These are phyloP conservation scores for Willowsia nigromaculata DNA, from an alignment of 2,888 invertebrate genomes.

Conservation along the genomic window DNA sequence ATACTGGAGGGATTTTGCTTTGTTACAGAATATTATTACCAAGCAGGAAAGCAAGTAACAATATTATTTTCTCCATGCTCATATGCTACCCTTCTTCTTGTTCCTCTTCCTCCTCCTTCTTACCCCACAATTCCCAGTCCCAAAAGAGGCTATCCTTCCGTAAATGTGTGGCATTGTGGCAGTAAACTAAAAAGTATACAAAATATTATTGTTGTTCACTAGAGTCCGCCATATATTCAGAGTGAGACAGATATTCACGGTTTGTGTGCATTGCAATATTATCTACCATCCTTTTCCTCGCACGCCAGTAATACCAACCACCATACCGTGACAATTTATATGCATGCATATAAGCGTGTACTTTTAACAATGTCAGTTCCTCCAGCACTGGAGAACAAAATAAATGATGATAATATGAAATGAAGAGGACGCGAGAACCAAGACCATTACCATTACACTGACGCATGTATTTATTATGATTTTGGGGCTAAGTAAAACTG, in stretches of 20 bases:
- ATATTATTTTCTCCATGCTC: conserved; percentile 42
- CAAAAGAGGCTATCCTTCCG: background rate
- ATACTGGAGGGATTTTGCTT: background rate
- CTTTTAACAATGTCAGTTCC: background rate
- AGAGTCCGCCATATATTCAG: background rate
- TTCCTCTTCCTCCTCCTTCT: conserved; percentile 6
- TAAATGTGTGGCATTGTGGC: conserved; percentile 46
- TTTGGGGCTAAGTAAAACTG: conserved; percentile 32
- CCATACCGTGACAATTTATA: background rate
- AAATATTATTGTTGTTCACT: background rate
- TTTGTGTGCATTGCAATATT: background rate
- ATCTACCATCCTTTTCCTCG: background rate
- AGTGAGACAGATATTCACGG: background rate
- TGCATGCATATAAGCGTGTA: background rate
- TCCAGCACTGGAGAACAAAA: background rate
- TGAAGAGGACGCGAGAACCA: background rate
- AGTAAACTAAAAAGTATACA: conserved; percentile 31
- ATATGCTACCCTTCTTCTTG: conserved; percentile 17
- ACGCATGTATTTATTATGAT: background rate
- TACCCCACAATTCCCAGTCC: conserved; percentile 40
- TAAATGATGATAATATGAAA: background rate
- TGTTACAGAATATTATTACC: background rate
- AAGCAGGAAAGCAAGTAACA: conserved; percentile 22
- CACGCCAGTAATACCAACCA: background rate
- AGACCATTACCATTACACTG: background rate